Evolutionary conservation across 35 echinoderm and acorn worm species (phyloP).

Genomic region (Apostichopus parvimensis): DNA sequence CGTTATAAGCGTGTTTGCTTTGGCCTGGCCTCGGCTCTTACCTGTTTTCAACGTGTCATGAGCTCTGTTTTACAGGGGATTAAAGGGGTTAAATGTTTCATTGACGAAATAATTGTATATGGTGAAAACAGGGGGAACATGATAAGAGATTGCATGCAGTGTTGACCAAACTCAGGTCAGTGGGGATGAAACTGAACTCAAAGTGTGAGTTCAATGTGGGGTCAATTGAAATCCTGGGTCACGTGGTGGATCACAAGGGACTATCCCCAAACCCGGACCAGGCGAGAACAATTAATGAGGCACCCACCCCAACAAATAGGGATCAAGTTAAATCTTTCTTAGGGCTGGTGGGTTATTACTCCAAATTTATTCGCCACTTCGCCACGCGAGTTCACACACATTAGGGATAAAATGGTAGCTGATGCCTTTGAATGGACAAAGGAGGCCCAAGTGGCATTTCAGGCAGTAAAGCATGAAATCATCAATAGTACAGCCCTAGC

Average conservation of each 20-base stretch:
- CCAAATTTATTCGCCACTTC: neutral
- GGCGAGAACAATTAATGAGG: neutral
- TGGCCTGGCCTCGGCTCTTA: conserved; percentile 69
- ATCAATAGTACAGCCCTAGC: neutral
- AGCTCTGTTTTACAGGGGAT: conserved; percentile 45
- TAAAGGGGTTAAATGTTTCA: conserved; percentile 55
- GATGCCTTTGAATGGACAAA: neutral
- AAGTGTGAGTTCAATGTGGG: conserved; percentile 41
- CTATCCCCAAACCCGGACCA: conserved; percentile 20
- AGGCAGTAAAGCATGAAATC: conserved; percentile 7
- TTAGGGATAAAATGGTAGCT: neutral
- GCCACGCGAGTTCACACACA: neutral
- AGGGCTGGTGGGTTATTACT: neutral
- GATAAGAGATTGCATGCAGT: conserved; percentile 14
- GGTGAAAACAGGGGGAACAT: conserved; percentile 52
- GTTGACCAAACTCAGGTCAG: neutral
- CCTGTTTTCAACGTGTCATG: conserved; percentile 63
- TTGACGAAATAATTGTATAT: conserved; percentile 74
- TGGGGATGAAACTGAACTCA: conserved; percentile 28
- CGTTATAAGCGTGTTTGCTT: conserved; percentile 63
- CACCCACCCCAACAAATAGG: neutral
- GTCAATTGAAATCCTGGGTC: conserved; percentile 18
- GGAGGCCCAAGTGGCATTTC: neutral
- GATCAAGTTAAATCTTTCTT: conserved; percentile 20
- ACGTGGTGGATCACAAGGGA: conserved; percentile 6